Evolutionary conservation across 2,797 vertebrate genomes (phyloP), one percentile per base, ranked within the genome.

Genomic region (Melanotaenia pygmaea): DNA sequence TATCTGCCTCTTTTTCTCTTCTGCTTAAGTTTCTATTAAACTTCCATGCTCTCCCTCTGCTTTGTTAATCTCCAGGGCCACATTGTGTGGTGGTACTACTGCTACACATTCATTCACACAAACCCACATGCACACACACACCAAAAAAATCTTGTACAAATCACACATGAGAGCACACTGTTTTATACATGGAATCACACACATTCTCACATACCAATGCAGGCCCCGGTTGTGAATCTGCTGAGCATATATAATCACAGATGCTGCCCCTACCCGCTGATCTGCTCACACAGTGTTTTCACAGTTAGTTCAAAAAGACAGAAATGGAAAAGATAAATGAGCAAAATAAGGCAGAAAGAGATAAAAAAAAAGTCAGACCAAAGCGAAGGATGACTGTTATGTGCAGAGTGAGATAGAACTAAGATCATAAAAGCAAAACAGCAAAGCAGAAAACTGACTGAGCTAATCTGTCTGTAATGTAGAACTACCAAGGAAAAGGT

Each of bases 21-120:
- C 76, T 62, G 67, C 84, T 85, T 81, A 82, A 74, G 79, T 89
- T 89, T 90, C 82, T 83, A 85, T 88, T 88, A 86, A 89, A 92
- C 82, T 81, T 81, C 85, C 53, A 77, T 73, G 76, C 86, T 87
- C 84, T 83, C 75, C 74, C 66, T 79, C 64, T 63, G 72, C 85
- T 79, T 84, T 76, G 26, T 73, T 90, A 83, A 88, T 89, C 92
- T 89, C 81, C 67, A 40, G 80, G 80, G 84, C 72, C 57, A 75
- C 59, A 54, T 67, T 80, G 84, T 57, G 72, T 50, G 51, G 64
- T 59, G 57, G 65, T 59, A 65, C 83, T 79, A 72, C 77, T n/a
- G 66, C 82, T 59, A 58, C 73, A 74, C 81, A 72, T 64, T 79
- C 84, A 80, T 74, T 73, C 78, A 77, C 74, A 83, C 65, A 60